These are phyloP conservation scores for Ephialtes manifestator DNA, from an alignment of 2,888 invertebrate species.

Conservation along the genomic window DNA sequence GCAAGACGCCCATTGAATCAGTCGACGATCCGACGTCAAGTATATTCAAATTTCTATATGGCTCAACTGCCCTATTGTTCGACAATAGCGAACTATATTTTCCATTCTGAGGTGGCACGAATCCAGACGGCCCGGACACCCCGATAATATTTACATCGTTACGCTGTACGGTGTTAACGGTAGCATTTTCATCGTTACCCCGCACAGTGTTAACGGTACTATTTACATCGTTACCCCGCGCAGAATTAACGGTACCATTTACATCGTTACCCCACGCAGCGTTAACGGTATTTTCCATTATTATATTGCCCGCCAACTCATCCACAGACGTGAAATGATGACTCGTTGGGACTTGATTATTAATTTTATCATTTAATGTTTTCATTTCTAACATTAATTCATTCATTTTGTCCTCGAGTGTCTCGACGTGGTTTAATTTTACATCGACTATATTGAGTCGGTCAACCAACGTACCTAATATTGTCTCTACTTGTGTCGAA, in stretches of 20 bases:
- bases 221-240: no score
- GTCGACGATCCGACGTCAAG: neutral
- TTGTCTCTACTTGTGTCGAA: neutral
- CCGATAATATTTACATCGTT: neutral
- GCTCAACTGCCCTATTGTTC: constrained; percentile 11
- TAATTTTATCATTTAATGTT: no score
- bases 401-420: no score
- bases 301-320: neutral
- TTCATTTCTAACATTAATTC: no score
- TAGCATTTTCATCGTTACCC: neutral
- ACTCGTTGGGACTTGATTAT: neutral
- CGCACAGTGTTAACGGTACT: neutral
- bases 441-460: no score
- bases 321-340: no score
- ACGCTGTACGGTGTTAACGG: neutral
- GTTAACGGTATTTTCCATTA: no score
- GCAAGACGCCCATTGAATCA: neutral
- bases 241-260: no score
- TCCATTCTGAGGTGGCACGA: neutral
- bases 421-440: neutral
- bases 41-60: no score
- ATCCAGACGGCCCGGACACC: neutral
- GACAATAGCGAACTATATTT: neutral
- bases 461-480: neutral
- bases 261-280: neutral